These are phyloP conservation scores for Styela plicata DNA, from an alignment of 23 tunicate species.

Conservation along the genomic window DNA sequence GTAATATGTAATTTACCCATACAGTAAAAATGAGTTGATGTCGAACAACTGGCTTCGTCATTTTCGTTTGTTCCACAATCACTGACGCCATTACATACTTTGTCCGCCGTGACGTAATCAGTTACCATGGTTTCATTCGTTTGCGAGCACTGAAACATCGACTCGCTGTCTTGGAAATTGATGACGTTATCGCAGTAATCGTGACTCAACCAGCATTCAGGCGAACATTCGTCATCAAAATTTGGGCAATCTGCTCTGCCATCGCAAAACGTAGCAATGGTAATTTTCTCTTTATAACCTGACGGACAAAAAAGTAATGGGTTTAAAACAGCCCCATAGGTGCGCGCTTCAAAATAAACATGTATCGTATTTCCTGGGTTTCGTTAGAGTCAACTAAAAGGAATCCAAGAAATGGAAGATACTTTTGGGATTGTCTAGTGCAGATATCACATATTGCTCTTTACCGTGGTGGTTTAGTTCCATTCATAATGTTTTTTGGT, in stretches of 20 bases:
- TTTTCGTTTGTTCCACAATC: slow-evolving; percentile 36
- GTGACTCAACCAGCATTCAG: slow-evolving; percentile 55
- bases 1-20: slow-evolving; percentile 69
- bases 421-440: no score
- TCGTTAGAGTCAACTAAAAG: no score
- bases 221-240: slow-evolving; percentile 69
- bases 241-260: slow-evolving; percentile 54
- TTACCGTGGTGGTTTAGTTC: no score
- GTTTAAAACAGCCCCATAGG: no score
- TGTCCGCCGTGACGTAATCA: neutral
- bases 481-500: no score
- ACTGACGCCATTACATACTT: slow-evolving; percentile 46
- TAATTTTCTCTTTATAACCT: no score
- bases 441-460: no score
- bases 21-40: slow-evolving; percentile 66
- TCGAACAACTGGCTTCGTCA: slow-evolving; percentile 57
- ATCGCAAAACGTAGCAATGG: slow-evolving; percentile 43
- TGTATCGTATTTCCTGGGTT: no score
- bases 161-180: slow-evolving; percentile 6
- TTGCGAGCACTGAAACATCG: neutral
- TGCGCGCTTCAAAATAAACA: no score
- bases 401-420: no score
- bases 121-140: neutral
- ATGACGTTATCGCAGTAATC: slow-evolving; percentile 41
- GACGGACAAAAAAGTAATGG: no score